A percentile compares a stretch with the other conserved stretches of the same genome.
phyloP scores from a whole-genome alignment of 2,113 vertebrate species.

The Podarcis raffonei region DNA sequence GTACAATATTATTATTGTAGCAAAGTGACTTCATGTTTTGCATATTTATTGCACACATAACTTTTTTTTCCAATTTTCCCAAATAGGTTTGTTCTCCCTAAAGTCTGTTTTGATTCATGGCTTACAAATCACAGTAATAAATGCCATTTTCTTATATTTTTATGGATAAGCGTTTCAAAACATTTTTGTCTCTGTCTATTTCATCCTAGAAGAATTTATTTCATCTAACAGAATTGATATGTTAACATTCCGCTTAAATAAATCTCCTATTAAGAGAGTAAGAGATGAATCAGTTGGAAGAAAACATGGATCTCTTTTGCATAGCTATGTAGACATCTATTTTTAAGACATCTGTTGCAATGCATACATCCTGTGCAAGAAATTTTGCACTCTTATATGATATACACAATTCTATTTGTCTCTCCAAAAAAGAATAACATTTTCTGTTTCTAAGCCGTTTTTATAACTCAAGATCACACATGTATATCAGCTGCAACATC shows the following conservation, averaged over 20 bases:
- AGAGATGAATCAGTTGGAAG: not conserved
- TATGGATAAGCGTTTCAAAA: not conserved
- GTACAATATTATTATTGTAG: not conserved
- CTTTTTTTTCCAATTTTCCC: not conserved
- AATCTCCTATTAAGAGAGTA: not conserved
- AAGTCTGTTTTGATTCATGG: slow-evolving; percentile 10
- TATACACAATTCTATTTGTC: not conserved
- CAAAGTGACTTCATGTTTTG: not conserved
- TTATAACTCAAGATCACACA: slow-evolving; percentile 1
- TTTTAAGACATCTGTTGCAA: not conserved
- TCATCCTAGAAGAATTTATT: slow-evolving; percentile 27
- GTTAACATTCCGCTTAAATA: not conserved
- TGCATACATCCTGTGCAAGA: not conserved
- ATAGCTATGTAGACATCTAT: not conserved
- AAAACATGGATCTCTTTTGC: not conserved
- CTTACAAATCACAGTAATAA: slow-evolving; percentile 10
- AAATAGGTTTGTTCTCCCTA: slow-evolving; percentile 17
- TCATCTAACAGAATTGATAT: not conserved
- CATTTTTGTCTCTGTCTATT: slow-evolving; percentile 12
- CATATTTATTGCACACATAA: not conserved
- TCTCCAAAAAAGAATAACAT: not conserved
- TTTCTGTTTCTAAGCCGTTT: not conserved
- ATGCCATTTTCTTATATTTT: not conserved
- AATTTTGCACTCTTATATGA: not conserved
- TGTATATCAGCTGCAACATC: not conserved